Evolutionary conservation across 1,140 invertebrate genomes (phyloP), one percentile per base, ranked within the genome.

Genomic region (Antheraea mylitta): DNA sequence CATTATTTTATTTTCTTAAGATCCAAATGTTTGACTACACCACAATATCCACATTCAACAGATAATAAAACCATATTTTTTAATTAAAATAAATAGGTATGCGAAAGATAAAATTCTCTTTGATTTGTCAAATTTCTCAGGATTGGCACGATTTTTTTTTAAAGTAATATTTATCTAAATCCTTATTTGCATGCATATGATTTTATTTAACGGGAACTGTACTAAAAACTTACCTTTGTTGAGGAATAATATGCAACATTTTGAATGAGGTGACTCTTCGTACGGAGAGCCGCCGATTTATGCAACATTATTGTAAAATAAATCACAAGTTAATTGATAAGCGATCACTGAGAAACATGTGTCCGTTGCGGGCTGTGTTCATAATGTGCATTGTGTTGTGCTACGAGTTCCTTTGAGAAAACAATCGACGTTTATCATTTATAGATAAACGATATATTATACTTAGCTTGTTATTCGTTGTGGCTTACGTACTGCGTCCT

Each of bases 191-290:
- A 30, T 30, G 4, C 22, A 4, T 30, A 30, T 30, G 22, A 30
- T 30, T 53, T 53, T 53, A 16, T 53, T 53, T 16, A 53, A 53
- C 11, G 11, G 13, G 45, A 53, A 53, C 0, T 2, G 22, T 19
- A 53, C 19, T 7, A 42, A 70, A 66, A 61, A 76, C 85, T 68
- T 80, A 90, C 87, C 84, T 87, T 90, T 48, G 77, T 67, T 8
- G 86, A 80, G 9, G 87, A 88, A 78, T 86, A 89, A 69, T 75
- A 85, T 60, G 74, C 74, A 42, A 86, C 74, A 67, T 83, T 78
- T 67, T 81, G 83, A 62, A 86, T 66, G 10, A 84, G 74, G 53
- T 78, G 77, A 45, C 78, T 80, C 73, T 78, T 84, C 71, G 79
- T 73, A 11, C 82, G 84, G 74, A 85, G 73, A 77, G 79, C 70